Base-by-base conservation (phyloP, 2,888 invertebrate genomes). In the Dioctria linearis region DNA sequence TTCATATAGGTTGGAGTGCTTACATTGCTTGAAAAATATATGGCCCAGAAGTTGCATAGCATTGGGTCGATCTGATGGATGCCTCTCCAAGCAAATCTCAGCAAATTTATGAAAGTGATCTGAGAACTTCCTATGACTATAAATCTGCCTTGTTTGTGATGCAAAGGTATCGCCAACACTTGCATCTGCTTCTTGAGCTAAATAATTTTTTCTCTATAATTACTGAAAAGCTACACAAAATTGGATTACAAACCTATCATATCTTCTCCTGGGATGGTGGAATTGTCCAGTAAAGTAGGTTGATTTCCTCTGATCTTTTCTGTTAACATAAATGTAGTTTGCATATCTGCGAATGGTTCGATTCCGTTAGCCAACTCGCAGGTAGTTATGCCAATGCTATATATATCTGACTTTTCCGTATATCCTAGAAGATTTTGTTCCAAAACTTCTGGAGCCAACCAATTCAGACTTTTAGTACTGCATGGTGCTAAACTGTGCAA, bases 361-460 rank as follows among this genome's bases (percentile, higher is more conserved):
- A 94, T 92, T 0, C 98, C 97, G 89, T 98, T 98, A 61, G 95
- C 96, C 81, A 96, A 89, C 89, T 97, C 97, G 25, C 79, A 79
- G 6, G 79, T 79, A 37, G 79, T 79, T 37, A 79, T 79, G 39
- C 98, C 98, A 61, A 97, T 86, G 81, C 97, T 97, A 87, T 98
- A 98, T 11, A 97, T 93, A 88, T 98, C 98, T 0, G 96, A 95
- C 84, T 95, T 95, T 86, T 94, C 94, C 86, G 95, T 95, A 87
- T 97, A 98, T 3, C 98, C 98, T 85, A 92, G 91, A 54, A 96
- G 89, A 88, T 96, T 96, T 91, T 98, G 98, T 88, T 95, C 95
- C 59, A 98, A 89, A 8, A 98, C 90, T 88, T 98, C 98, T 0
- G 98, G 98, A 85, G 97, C 97, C 11, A 97, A 91, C 96, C 97